phyloP scores from a whole-genome alignment of 2,888 invertebrate genomes.

The Trachelus troglodyta region DNA sequence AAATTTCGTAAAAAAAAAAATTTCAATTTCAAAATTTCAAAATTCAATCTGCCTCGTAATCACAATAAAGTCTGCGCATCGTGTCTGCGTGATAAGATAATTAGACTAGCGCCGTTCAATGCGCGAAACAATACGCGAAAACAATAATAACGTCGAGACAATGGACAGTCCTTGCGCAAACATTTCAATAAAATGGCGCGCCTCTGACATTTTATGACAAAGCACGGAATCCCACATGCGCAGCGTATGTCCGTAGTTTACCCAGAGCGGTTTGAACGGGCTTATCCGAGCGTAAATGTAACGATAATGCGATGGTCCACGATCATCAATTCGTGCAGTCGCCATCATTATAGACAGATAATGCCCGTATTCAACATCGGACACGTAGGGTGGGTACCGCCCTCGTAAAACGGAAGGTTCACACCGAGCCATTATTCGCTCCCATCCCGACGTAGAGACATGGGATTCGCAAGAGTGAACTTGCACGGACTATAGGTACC shows the following conservation, averaged over 20 bases:
- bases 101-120: background rate
- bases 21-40: too few relatives aligned
- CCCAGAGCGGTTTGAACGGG: constrained; percentile 57
- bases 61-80: background rate
- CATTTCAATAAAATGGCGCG: constrained; percentile 4
- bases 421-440: constrained; percentile 43
- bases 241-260: constrained; percentile 43
- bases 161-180: background rate
- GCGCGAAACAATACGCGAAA: background rate
- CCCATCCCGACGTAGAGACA: constrained; percentile 22
- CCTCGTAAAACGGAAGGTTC: constrained; percentile 37
- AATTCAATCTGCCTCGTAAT: background rate
- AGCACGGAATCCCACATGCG: background rate
- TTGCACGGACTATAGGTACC: background rate
- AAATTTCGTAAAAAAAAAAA: background rate
- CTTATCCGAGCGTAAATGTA: constrained; percentile 62
- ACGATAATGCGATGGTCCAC: constrained; percentile 59
- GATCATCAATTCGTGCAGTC: constrained; percentile 56
- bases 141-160: background rate
- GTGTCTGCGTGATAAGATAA: background rate
- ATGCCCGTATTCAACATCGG: constrained; percentile 43
- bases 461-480: constrained; percentile 27
- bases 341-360: constrained; percentile 53
- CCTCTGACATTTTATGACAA: constrained; percentile 6
- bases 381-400: constrained; percentile 40